Conservation (phyloP, 2,797 vertebrate genomes). For the Euthynnus affinis region DNA sequence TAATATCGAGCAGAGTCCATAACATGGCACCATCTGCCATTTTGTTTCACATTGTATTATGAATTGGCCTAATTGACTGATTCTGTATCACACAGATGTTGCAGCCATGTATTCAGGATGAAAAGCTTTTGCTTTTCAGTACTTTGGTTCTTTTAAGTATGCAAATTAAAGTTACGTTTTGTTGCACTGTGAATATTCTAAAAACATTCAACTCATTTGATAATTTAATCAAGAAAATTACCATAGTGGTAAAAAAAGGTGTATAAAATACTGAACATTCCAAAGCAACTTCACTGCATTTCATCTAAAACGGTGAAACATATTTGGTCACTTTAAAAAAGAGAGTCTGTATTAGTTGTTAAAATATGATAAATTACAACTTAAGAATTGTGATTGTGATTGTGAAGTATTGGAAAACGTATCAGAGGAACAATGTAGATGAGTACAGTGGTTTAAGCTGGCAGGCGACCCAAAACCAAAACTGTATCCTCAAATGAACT, state of each 20-base stretch:
- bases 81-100: slow-evolving; percentile 38
- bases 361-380: slow-evolving; percentile 11
- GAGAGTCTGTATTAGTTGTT: not conserved
- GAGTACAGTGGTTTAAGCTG: slow-evolving; percentile 53
- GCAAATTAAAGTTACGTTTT: not conserved
- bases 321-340: slow-evolving; percentile 3
- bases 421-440: slow-evolving; percentile 30
- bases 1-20: slow-evolving; percentile 16
- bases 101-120: slow-evolving; percentile 4
- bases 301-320: not conserved
- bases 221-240: not conserved
- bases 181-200: not conserved
- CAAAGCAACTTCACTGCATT: not conserved
- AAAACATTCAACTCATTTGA: not conserved
- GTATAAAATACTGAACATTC: not conserved
- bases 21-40: slow-evolving; percentile 73
- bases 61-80: slow-evolving; percentile 54
- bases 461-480: slow-evolving; percentile 59
- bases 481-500: slow-evolving; percentile 77
- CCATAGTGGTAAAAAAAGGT: not conserved
- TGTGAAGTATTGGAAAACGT: not conserved
- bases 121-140: not conserved
- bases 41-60: slow-evolving; percentile 64
- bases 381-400: slow-evolving; percentile 13
- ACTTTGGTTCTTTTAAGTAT: not conserved